Evolutionary conservation across 2,113 vertebrate genomes (phyloP).

Genomic region (Rhea americana): DNA sequence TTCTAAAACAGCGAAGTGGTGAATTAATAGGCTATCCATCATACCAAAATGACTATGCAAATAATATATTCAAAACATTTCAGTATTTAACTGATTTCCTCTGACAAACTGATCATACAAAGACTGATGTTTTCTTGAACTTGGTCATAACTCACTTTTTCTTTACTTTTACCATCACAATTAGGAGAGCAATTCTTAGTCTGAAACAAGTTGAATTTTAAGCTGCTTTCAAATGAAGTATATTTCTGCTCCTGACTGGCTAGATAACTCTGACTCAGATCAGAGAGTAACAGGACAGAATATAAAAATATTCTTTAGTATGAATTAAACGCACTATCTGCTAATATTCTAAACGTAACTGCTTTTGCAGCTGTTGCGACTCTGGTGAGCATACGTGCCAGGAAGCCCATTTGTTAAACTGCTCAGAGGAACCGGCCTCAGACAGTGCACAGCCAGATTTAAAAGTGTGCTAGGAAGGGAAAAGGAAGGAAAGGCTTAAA

Average conservation of each 20-base stretch:
- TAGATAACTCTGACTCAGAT: background rate
- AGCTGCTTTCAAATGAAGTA: background rate
- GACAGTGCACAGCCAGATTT: background rate
- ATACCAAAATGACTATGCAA: background rate
- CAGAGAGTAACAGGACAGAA: no score
- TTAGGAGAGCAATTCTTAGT: background rate
- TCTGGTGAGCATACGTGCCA: background rate
- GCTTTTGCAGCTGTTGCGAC: background rate
- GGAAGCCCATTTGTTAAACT: background rate
- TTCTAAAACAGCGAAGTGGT: background rate
- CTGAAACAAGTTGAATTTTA: background rate
- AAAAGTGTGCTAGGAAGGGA: background rate
- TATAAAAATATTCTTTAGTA: background rate
- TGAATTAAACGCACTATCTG: background rate
- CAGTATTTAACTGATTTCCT: background rate
- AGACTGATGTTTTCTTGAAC: background rate
- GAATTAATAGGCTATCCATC: background rate
- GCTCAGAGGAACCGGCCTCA: fast-evolving
- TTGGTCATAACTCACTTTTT: background rate
- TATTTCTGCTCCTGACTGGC: background rate
- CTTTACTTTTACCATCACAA: background rate
- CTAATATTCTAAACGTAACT: background rate
- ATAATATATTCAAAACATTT: background rate
- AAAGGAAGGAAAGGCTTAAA: background rate
- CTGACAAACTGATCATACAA: background rate